Conservation (phyloP, 2,797 vertebrate genomes). For the Limnodromus scolopaceus region DNA sequence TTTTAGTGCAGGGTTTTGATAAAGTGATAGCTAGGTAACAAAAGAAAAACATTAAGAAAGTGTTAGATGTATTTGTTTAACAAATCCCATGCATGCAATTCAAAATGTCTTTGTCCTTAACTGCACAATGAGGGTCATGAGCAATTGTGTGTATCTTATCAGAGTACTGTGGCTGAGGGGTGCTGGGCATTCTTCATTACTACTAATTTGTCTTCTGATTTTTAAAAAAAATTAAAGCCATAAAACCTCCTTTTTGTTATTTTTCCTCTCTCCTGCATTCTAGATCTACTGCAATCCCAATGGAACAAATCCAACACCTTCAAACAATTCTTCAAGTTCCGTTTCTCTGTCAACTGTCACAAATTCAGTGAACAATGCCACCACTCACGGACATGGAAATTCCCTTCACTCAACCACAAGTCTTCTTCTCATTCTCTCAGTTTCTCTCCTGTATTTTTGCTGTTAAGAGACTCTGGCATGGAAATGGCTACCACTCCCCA, state of each 20-base stretch:
- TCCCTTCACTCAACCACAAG: slow-evolving; percentile 79
- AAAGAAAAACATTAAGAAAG: neutral
- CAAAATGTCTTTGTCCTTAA: neutral
- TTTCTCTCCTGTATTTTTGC: slow-evolving; percentile 85
- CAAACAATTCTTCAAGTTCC: slow-evolving; percentile 49
- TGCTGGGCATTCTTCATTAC: neutral
- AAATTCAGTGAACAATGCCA: slow-evolving; percentile 73
- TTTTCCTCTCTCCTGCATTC: neutral
- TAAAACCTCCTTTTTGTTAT: neutral
- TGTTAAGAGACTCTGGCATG: slow-evolving; percentile 84
- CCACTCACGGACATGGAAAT: slow-evolving; percentile 70
- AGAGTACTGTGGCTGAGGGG: neutral
- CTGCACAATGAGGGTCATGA: neutral
- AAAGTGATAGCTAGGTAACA: neutral
- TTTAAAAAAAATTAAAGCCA: neutral
- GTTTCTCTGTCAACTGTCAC: slow-evolving; percentile 48
- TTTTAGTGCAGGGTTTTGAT: neutral
- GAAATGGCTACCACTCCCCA: slow-evolving; percentile 64
- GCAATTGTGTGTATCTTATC: neutral
- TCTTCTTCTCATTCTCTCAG: slow-evolving; percentile 78
- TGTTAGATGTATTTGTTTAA: neutral
- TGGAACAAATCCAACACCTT: slow-evolving; percentile 17
- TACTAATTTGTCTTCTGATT: neutral
- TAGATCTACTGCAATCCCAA: slow-evolving; percentile 69
- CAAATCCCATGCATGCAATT: neutral